Percentiles rank a stretch among this genome's conserved stretches.
These are phyloP conservation scores for Ptychadena robeensis DNA, from an alignment of 2,797 vertebrate species.

Conservation along the genomic window DNA sequence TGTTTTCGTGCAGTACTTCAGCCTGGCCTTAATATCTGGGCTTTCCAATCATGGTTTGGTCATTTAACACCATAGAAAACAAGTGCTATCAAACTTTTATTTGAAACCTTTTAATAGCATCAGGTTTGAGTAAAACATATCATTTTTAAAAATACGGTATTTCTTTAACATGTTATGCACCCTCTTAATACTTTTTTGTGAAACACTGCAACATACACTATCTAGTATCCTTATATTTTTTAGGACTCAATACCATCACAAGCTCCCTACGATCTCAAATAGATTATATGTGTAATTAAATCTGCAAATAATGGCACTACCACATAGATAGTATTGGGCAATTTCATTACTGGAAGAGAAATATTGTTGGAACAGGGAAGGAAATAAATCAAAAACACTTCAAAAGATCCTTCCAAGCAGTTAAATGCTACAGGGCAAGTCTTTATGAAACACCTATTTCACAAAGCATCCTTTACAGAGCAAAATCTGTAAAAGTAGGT, in stretches of 20 bases:
- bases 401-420: constrained; percentile 27
- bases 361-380: constrained; percentile 20
- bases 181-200: no score
- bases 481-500: constrained; percentile 23
- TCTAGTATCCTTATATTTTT: constrained; percentile 1
- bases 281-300: constrained; percentile 33
- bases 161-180: no score
- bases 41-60: no score
- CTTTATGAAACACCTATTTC: constrained; percentile 58
- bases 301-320: constrained; percentile 14
- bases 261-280: constrained; percentile 4
- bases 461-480: constrained; percentile 47
- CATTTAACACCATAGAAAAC: no score
- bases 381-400: constrained; percentile 33
- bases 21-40: no score
- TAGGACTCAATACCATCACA: not conserved
- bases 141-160: no score
- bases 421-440: constrained; percentile 45
- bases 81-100: no score
- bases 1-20: no score
- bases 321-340: constrained; percentile 19
- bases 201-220: not conserved
- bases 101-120: no score
- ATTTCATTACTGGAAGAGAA: constrained; percentile 48
- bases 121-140: no score